These are phyloP conservation scores for Dynastes tityus DNA, from an alignment of 2,888 invertebrate species.

Conservation along the genomic window DNA sequence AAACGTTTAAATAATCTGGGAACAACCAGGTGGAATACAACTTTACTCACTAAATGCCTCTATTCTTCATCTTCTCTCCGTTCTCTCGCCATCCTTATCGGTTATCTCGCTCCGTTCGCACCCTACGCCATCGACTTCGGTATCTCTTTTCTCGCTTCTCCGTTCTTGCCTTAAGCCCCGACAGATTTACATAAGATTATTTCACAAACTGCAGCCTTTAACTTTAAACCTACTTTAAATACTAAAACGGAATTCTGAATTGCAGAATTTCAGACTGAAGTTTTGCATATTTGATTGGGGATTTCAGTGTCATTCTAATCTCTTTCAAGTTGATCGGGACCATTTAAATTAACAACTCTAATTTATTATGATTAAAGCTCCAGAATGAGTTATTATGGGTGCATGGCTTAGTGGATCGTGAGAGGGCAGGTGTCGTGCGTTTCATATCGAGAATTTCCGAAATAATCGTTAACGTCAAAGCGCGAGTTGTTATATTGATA, in stretches of 20 bases:
- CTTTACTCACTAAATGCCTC: slow-evolving; percentile 69
- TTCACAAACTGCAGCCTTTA: slow-evolving; percentile 69
- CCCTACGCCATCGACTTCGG: not conserved
- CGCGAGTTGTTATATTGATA: not conserved
- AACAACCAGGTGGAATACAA: slow-evolving; percentile 70
- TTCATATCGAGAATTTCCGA: slow-evolving; percentile 1
- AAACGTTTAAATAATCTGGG: slow-evolving; percentile 72
- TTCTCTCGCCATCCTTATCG: slow-evolving; percentile 43
- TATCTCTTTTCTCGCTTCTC: slow-evolving; percentile 10
- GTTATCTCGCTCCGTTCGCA: slow-evolving; percentile 21
- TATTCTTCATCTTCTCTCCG: slow-evolving; percentile 66
- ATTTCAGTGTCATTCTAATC: slow-evolving; percentile 60
- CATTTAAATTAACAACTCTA: slow-evolving; percentile 57
- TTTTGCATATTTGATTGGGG: slow-evolving; percentile 60
- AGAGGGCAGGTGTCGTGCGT: not conserved
- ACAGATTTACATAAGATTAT: slow-evolving; percentile 71
- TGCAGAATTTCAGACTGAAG: slow-evolving; percentile 56
- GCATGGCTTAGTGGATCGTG: not conserved
- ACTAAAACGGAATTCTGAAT: slow-evolving; percentile 63
- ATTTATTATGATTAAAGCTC: slow-evolving; percentile 55
- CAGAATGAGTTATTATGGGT: slow-evolving; percentile 1
- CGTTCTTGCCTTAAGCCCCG: slow-evolving; percentile 55
- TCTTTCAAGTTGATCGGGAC: slow-evolving; percentile 56
- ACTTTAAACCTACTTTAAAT: slow-evolving; percentile 68
- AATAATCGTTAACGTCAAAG: not conserved